Base-by-base conservation (phyloP, 2,113 vertebrate genomes). In the Oncorhynchus mykiss region DNA sequence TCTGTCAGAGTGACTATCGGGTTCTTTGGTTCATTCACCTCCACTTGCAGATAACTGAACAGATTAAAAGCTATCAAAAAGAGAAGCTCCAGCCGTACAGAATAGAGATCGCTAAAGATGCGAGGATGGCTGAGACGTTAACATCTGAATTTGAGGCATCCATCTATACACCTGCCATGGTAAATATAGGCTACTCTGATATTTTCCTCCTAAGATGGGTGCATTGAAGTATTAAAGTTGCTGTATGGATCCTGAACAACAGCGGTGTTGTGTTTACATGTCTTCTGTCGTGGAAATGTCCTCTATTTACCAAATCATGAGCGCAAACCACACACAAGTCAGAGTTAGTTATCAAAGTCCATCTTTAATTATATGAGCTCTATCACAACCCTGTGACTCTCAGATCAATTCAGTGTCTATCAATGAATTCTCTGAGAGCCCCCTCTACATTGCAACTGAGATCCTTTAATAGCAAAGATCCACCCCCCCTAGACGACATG, bases 151-250 rank as follows among this genome's bases (percentile, higher is more conserved):
- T 92, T 79, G 77, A 91, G 51, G 48, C 59, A 0, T 88, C 86
- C 1, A 49, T 91, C 49, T 85, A 90, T 76, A 87, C 83, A 4
- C 91, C 84, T 64, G 92, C 90, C 4, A 85, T 90, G 92, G 93
- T 94, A 87, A 64, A 49, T 4, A 11, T 5, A 45, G 39, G 39
- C 8, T 54, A 18, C 31, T 34, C 18, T 9, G 67, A 34, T 45
- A 12, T 31, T 31, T 20, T 18, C 16, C 27, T 68, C 18, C 3
- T 14, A 60, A 34, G 20, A 22, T n/a, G 27, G 16, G 8, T 49
- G 6, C 48, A 27, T 25, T 51, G n/a, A 8, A 5, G n/a, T 25
- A 71, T 20, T 24, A 25, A 45, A n/a, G 16, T 8, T 71, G 9
- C 13, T 54, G 16, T 24, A 20, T 70, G 5, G 24, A 16, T 49